These are phyloP conservation scores for Harpagus bidentatus DNA, from an alignment of 2,113 vertebrate species.

Conservation along the genomic window DNA sequence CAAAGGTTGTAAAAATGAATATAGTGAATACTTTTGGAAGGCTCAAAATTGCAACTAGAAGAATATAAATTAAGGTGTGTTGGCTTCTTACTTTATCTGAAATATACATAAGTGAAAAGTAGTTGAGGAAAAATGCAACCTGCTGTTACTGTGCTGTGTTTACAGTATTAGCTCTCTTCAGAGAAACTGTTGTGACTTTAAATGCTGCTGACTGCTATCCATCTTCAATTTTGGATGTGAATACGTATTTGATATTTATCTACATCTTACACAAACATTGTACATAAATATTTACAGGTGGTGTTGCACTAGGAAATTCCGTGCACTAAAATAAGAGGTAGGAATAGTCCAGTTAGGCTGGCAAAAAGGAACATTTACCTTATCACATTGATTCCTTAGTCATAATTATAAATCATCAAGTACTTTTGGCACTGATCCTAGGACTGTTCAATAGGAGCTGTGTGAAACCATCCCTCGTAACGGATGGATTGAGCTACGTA, in stretches of 20 bases:
- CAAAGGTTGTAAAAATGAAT: background rate
- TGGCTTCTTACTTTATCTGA: background rate
- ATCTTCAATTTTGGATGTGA: background rate
- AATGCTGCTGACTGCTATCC: background rate
- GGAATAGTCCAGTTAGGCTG: background rate
- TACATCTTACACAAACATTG: background rate
- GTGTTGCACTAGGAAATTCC: background rate
- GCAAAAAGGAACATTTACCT: constrained; percentile 9
- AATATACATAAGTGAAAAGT: background rate
- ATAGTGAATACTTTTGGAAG: background rate
- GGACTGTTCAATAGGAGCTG: background rate
- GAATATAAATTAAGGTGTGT: background rate
- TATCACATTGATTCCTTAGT: background rate
- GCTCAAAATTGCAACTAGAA: background rate
- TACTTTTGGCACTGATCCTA: constrained; percentile 11
- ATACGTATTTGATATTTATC: background rate
- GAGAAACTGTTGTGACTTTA: background rate
- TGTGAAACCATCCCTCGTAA: background rate
- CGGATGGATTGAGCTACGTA: background rate
- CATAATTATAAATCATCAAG: background rate
- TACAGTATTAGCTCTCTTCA: background rate
- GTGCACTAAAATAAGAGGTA: background rate
- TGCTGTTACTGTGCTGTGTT: background rate
- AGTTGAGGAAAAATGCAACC: background rate
- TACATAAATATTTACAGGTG: background rate